Evolutionary conservation across 2,888 invertebrate genomes (phyloP), one percentile per base, ranked within the genome.

Genomic region (Panzeria rudis): DNA sequence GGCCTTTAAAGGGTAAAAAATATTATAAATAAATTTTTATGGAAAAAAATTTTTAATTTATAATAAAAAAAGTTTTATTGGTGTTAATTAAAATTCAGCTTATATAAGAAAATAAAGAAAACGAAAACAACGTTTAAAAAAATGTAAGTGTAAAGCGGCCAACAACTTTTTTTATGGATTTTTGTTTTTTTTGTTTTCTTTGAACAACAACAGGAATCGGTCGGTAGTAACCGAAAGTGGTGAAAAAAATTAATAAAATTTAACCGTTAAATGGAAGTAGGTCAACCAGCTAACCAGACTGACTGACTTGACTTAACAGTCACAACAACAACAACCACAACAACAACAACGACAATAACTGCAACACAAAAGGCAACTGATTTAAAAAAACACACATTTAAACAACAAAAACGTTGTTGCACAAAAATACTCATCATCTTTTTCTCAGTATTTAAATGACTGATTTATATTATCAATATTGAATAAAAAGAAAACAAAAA

Each of bases 251-350:
- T 66, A 59, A 77, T 47, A 59, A 72, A 66, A 52, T 35, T 73
- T 59, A 78, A 85, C 84, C 77, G 81, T 82, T 85, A 73, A 82
- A 75, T 78, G 84, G 77, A 85, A 82, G 81, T 85, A 69, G 84
- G 84, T 85, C 84, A 85, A 62, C 68, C 77, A 66, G 47, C 7
- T 35, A 76, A 32, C 11, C 25, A 29, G n/a, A 61, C 47, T 50
- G 17, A 13, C 56, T 56, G 41, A 56, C 44, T 59, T 29, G 69
- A 54, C 11, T 54, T 23, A 69, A 68, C 20, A 32, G 23, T n/a
- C 35, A 15, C 6, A 44, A 50, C 44, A 25, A 25, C 32, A 20
- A 35, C 20, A 50, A 15, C 6, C 32, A 50, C 41, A 41, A 23
- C 15, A 61, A 17, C 35, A 29, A 29, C 5, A 68, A 52, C 23